A percentile compares a stretch with the other conserved stretches of the same genome.
Evolutionary conservation across 2,113 vertebrate genomes (phyloP).

Genomic region (Crotalus viridis): DNA sequence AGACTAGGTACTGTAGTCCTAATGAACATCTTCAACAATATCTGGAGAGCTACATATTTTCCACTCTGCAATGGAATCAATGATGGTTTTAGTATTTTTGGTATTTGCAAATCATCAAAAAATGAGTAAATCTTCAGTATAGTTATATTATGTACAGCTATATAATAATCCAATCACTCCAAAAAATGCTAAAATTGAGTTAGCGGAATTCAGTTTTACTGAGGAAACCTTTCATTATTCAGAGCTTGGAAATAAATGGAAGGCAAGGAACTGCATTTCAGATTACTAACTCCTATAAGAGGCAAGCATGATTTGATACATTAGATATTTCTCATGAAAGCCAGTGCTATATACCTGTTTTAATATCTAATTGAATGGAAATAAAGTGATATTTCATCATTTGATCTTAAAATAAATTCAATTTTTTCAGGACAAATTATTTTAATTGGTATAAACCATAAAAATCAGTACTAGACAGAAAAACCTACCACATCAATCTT

Average conservation of each 20-base stretch:
- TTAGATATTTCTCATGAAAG: not conserved
- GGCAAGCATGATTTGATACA: not conserved
- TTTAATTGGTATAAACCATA: conserved; percentile 1
- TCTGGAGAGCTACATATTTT: not conserved
- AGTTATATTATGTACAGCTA: not conserved
- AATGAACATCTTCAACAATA: not conserved
- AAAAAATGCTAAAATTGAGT: not conserved
- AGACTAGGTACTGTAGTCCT: not conserved
- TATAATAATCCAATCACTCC: not conserved
- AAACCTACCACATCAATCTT: not conserved
- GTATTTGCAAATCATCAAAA: not conserved
- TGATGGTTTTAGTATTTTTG: not conserved
- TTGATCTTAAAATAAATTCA: conserved; percentile 1
- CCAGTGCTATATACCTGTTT: not conserved
- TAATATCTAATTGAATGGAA: not conserved
- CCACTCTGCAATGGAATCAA: not conserved
- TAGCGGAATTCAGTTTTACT: not conserved
- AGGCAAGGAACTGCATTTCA: not conserved
- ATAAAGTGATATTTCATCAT: not conserved
- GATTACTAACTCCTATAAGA: not conserved
- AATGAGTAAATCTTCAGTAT: not conserved
- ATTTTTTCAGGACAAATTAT: not conserved
- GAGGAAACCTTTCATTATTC: not conserved
- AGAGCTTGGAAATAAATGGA: not conserved
- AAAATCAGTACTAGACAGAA: not conserved